Percentiles rank a stretch among this genome's conserved stretches.
These are phyloP conservation scores for Caerostris extrusa DNA, from an alignment of 1,140 invertebrate genomes.

Conservation along the genomic window DNA sequence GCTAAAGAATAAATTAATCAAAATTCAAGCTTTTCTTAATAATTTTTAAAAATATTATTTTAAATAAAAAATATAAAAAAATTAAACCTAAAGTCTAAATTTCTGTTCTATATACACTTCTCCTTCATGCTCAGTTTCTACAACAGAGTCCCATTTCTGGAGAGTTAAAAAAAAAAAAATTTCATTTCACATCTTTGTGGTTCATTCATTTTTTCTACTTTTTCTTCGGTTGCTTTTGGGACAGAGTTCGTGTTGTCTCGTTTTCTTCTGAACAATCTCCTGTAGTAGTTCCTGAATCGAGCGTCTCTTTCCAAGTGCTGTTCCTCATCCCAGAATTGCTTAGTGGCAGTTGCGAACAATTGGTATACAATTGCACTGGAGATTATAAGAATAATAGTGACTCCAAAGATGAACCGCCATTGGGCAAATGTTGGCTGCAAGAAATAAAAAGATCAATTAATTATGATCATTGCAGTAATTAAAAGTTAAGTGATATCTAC, in stretches of 20 bases:
- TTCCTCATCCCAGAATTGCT: neutral
- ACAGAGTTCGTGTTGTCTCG: neutral
- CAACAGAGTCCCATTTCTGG: too few species aligned
- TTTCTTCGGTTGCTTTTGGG: neutral
- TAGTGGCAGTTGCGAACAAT: neutral
- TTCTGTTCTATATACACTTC: too few species aligned
- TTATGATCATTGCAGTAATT: too few species aligned
- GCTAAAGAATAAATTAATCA: too few species aligned
- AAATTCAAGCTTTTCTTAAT: too few species aligned
- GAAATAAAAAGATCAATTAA: neutral
- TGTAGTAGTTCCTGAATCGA: neutral
- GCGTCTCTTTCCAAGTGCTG: neutral
- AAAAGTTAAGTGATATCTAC: neutral
- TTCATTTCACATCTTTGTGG: neutral
- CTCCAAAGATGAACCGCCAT: neutral
- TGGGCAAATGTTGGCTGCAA: conserved; percentile 13
- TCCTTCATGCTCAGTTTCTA: too few species aligned
- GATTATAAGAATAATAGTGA: neutral
- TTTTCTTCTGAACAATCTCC: neutral
- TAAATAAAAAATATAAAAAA: too few species aligned
- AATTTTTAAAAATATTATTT: too few species aligned
- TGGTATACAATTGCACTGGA: neutral
- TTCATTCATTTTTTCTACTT: neutral
- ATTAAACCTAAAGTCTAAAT: too few species aligned
- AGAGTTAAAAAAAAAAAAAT: neutral